Percentiles rank a stretch among this genome's conserved stretches.
Evolutionary conservation across 2,797 vertebrate genomes (phyloP).

Genomic region (Sebastes kiyomatsui): DNA sequence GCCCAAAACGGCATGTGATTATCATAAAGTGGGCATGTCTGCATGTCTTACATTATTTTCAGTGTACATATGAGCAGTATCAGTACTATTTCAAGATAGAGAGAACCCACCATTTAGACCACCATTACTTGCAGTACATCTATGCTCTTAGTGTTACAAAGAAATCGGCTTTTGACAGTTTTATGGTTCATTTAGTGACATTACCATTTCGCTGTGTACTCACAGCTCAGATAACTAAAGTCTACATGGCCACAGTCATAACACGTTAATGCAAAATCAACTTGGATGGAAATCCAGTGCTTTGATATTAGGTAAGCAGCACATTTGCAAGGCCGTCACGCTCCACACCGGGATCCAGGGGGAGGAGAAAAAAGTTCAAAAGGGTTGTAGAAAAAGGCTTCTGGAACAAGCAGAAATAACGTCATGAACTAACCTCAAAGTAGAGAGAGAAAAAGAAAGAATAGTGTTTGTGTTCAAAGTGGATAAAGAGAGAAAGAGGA

Average conservation of each 20-base stretch:
- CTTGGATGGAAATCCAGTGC: background rate
- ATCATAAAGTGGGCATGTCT: too few relatives aligned
- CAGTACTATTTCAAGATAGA: background rate
- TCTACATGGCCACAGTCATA: constrained; percentile 18
- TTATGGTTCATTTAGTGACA: constrained; percentile 1
- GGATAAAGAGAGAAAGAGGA: background rate
- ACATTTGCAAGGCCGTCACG: background rate
- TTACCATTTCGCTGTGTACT: constrained; percentile 4
- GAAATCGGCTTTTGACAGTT: background rate
- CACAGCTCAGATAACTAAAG: constrained; percentile 23
- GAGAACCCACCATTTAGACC: background rate
- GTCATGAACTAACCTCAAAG: background rate
- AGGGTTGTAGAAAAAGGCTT: background rate
- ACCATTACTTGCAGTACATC: background rate
- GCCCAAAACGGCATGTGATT: too few relatives aligned
- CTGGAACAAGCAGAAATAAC: background rate
- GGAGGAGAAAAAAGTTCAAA: background rate
- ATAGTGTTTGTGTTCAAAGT: background rate
- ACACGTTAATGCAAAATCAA: constrained; percentile 11
- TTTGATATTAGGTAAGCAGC: background rate
- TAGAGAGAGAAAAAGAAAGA: background rate
- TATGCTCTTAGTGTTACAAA: background rate
- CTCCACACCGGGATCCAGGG: background rate
- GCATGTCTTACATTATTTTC: too few relatives aligned
- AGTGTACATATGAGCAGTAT: background rate